These are phyloP conservation scores for Sesia bembeciformis DNA, from an alignment of 2,888 invertebrate species.

Conservation along the genomic window DNA sequence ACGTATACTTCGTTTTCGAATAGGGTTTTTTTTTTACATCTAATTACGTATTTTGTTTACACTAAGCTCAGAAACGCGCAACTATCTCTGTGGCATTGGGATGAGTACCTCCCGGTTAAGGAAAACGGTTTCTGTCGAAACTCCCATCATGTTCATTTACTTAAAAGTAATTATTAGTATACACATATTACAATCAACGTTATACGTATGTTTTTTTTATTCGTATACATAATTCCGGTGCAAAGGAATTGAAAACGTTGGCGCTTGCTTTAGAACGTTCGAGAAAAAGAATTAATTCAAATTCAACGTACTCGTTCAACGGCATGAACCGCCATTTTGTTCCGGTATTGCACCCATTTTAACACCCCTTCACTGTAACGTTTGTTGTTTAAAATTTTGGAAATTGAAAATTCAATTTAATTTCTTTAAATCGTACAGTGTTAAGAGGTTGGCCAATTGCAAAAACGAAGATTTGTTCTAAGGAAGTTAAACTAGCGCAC, in stretches of 20 bases:
- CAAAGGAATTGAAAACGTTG: constrained; percentile 52
- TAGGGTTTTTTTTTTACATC: constrained; percentile 50
- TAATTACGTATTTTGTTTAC: constrained; percentile 48
- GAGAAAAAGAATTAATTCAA: constrained; percentile 12
- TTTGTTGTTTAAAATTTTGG: constrained; percentile 27
- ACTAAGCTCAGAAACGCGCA: constrained; percentile 61
- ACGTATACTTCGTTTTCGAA: constrained; percentile 74
- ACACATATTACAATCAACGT: constrained; percentile 73
- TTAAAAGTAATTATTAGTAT: constrained; percentile 64
- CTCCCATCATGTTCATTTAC: constrained; percentile 26
- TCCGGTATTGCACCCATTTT: constrained; percentile 45
- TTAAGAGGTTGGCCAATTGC: constrained; percentile 74
- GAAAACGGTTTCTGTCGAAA: not conserved
- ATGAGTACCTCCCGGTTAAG: constrained; percentile 7
- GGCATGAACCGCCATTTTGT: not conserved
- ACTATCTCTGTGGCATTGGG: constrained; percentile 14
- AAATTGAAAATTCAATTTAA: constrained; percentile 30
- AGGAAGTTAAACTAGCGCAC: constrained; percentile 55
- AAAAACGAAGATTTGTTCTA: constrained; percentile 75
- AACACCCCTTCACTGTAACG: constrained; percentile 70
- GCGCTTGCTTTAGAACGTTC: constrained; percentile 40
- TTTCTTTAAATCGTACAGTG: constrained; percentile 57
- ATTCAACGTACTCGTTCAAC: not conserved
- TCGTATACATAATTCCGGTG: constrained; percentile 73
- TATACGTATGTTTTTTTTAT: constrained; percentile 66